phyloP scores from a whole-genome alignment of 2,888 invertebrate species.

The Campoplex capitator region DNA sequence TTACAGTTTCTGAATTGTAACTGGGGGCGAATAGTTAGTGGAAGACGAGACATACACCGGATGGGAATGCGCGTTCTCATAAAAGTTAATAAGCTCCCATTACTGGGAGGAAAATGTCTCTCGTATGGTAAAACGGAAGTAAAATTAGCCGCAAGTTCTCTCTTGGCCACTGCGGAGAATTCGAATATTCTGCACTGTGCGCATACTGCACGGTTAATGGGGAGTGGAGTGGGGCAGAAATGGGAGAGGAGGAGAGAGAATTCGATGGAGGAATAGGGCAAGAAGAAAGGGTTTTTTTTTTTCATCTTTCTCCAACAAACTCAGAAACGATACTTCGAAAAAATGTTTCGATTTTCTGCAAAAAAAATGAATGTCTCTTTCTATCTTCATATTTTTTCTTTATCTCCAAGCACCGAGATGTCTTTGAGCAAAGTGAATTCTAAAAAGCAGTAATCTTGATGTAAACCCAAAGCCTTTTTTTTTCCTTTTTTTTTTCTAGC shows the following conservation, averaged over 20 bases:
- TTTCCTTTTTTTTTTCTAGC: too few relatives aligned
- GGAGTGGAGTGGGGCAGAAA: background rate
- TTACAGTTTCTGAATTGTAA: conserved; percentile 30
- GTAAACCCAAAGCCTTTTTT: background rate
- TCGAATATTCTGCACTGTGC: conserved; percentile 63
- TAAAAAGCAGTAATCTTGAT: conserved; percentile 5
- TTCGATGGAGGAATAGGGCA: background rate
- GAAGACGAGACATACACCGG: conserved; percentile 23
- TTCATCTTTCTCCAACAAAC: background rate
- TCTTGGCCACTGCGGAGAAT: conserved; percentile 30
- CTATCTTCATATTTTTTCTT: background rate
- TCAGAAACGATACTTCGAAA: background rate
- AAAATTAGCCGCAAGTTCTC: conserved; percentile 70
- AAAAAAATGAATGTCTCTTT: too few relatives aligned
- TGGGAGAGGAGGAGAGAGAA: background rate
- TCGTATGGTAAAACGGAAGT: conserved; percentile 71
- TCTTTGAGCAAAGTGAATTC: background rate
- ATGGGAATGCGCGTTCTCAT: conserved; percentile 61
- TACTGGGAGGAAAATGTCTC: conserved; percentile 72
- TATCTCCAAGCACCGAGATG: too few relatives aligned
- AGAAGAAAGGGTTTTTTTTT: background rate
- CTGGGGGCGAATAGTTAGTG: background rate
- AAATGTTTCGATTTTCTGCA: background rate
- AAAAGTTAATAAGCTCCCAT: conserved; percentile 75
- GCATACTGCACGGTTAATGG: conserved; percentile 51